Evolutionary conservation across 2,113 vertebrate genomes (phyloP), one percentile per base, ranked within the genome.

Genomic region (Lamprotornis superbus): DNA sequence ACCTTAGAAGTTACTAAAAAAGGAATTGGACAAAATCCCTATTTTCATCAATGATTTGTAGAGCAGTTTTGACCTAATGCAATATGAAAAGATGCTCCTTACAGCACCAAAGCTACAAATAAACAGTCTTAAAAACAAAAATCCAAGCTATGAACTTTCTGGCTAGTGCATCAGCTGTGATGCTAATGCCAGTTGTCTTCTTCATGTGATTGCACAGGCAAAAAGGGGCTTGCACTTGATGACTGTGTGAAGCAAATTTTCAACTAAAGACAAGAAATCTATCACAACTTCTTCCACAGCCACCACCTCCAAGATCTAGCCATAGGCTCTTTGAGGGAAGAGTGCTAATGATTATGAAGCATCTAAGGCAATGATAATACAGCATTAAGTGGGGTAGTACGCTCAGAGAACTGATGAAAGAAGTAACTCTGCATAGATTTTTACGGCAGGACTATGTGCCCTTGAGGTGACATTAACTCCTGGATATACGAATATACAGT

Each of bases 371-470:
- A 52, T 5, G 8, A 60, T 16, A 44, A 40, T 59, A 11, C 22
- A 79, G 49, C 2, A 3, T 56, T 53, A 39, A 18, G 15, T 40
- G 6, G 12, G 2, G 33, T 4, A 74, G 3, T 9, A 86, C 0
- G 1, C 12, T 81, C 56, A 74, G 22, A 70, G 21, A 88, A 40
- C n/a, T 64, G 42, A 49, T 19, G 8, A n/a, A 55, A 52, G n/a
- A 25, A 56, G 10, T 24, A 87, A 11, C 8, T 63, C 37, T 85
- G 44, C 14, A 31, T 0, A 70, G 23, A 35, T 56, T 90, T 85
- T 83, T 70, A 55, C 23, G 23, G n/a, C 20, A 91, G 50, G 18
- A 87, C 61, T 64, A 33, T 8, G 17, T 76, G 27, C 30, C 47
- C 31, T 49, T 2, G 2, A 69, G 35, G 17, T 12, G 75, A 47